Base-by-base conservation (phyloP, 2,888 invertebrate species). In the Steinernema scapterisci region DNA sequence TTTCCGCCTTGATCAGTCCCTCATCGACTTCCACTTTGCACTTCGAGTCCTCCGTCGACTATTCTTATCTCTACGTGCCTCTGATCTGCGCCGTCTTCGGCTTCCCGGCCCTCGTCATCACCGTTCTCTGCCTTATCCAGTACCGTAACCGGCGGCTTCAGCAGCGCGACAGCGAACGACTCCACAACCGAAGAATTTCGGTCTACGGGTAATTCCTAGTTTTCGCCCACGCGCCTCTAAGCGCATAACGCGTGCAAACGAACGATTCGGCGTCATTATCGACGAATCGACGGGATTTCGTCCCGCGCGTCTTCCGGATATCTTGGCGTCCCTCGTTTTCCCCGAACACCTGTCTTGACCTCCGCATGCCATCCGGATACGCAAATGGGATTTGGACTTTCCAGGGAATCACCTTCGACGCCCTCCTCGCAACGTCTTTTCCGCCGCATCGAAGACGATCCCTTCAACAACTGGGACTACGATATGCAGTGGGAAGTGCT, bases 51-150 rank as follows among this genome's bases (percentile, higher is more conserved):
- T 44, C 45, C 43, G 70, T 74, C 54, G 71, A 74, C 44, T 44
- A 74, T 46, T 21, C 63, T 16, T 74, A 78, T 31, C 54, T 78
- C 44, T 78, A 77, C 54, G 77, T 78, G 51, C 78, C 78, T 6
- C 80, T 78, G 70, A 63, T 78, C 19, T 31, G 73, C 21, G 79
- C 81, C 48, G 76, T 78, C 23, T 77, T 78, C 46, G 71, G 75
- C 16, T 78, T 74, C 5, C 78, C 78, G 3, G 27, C 75, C 11
- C 27, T 78, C 44, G 81, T 78, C 73, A 78, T 78, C 71, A 45
- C 63, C 31, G 48, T 78, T 21, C 45, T 78, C 27, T 78, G 78
- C 63, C 81, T 75, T 25, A 73, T 77, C 31, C 77, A 54, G 25
- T 25, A 73, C 31, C 73, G 73, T 31, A 73, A 73, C 23, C 73